phyloP scores from a whole-genome alignment of 2,113 vertebrate species.

The Dromaius novaehollandiae region DNA sequence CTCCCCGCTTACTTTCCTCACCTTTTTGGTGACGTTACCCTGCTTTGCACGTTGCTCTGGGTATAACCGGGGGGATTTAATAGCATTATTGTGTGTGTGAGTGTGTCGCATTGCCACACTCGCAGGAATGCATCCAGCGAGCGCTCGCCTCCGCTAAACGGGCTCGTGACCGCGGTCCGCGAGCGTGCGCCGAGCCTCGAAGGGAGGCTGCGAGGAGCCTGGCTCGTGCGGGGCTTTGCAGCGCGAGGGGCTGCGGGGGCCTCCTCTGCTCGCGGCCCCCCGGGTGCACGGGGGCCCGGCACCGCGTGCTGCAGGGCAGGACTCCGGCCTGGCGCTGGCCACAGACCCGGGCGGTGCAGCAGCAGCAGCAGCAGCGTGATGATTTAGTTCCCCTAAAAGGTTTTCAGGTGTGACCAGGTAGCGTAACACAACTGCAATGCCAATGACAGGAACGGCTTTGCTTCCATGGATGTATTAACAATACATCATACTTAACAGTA shows the following conservation, averaged over 20 bases:
- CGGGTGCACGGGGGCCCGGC: no score
- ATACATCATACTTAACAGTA: background rate
- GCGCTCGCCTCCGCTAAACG: no score
- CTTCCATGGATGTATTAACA: background rate
- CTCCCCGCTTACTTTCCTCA: background rate
- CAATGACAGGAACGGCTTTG: background rate
- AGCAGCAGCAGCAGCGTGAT: background rate
- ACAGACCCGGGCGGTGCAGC: background rate
- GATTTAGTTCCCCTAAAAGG: background rate
- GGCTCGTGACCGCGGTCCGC: no score
- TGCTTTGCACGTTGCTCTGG: no score
- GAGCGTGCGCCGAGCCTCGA: no score
- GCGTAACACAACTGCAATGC: background rate
- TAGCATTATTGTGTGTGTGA: background rate
- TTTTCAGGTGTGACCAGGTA: background rate
- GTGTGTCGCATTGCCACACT: no score
- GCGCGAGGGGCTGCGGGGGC: no score
- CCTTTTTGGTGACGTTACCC: background rate
- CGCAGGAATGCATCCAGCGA: no score
- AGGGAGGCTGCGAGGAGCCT: no score
- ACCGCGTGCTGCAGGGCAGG: no score
- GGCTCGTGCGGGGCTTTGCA: no score
- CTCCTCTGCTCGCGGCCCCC: no score
- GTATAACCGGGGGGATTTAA: background rate
- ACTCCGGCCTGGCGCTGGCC: background rate